Evolutionary conservation across 2,113 vertebrate genomes (phyloP).

Genomic region (Scomber scombrus): DNA sequence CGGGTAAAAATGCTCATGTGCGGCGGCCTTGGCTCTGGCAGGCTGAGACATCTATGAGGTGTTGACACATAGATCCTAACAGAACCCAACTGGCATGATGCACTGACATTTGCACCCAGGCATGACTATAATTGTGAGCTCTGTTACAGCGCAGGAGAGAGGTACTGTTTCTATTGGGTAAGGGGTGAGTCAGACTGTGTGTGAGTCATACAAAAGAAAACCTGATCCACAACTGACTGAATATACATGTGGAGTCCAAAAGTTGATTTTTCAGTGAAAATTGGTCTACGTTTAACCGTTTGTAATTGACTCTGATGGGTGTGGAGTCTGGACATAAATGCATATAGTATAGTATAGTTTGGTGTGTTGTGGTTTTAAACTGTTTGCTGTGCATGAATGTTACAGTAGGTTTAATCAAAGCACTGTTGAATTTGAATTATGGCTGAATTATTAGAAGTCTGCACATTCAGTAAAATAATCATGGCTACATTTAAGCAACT

Average conservation of each 20-base stretch:
- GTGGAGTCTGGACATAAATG: too few relatives aligned
- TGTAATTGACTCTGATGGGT: too few relatives aligned
- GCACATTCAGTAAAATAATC: too few relatives aligned
- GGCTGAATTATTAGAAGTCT: too few relatives aligned
- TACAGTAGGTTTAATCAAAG: too few relatives aligned
- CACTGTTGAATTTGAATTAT: too few relatives aligned
- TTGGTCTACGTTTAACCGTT: background rate
- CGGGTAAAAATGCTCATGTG: conserved; percentile 72
- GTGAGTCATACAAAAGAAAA: conserved; percentile 57
- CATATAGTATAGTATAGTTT: too few relatives aligned
- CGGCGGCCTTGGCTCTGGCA: conserved; percentile 45
- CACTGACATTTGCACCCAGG: conserved; percentile 77
- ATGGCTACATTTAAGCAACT: too few relatives aligned
- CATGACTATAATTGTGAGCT: conserved; percentile 75
- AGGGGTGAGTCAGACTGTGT: conserved; percentile 44
- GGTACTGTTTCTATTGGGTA: conserved; percentile 46
- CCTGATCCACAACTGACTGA: conserved; percentile 42
- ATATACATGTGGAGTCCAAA: background rate
- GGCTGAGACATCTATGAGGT: conserved; percentile 73
- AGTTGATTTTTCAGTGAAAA: background rate
- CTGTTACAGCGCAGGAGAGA: conserved; percentile 45
- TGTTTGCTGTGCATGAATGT: too few relatives aligned
- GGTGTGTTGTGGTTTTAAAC: too few relatives aligned
- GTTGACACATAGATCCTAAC: conserved; percentile 74
- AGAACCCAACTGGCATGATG: conserved; percentile 70